These are phyloP conservation scores for Etheostoma nigrum DNA, from an alignment of 2,797 vertebrate genomes.

Conservation along the genomic window DNA sequence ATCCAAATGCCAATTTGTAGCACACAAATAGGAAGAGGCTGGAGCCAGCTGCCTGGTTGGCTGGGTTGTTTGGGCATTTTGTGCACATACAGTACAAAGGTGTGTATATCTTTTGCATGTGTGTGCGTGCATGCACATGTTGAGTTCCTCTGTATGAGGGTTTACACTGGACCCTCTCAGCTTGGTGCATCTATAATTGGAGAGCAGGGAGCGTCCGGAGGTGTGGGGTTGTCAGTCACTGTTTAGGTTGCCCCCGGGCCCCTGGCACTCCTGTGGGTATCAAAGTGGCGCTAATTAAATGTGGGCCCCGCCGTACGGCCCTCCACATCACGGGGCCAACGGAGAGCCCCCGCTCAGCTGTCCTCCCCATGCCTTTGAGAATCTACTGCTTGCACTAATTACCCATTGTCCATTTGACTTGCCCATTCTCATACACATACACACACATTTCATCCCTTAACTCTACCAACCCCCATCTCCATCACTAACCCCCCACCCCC, in stretches of 20 bases:
- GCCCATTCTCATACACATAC: conserved; percentile 85
- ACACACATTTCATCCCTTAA: conserved; percentile 67
- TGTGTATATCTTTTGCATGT: conserved; percentile 51
- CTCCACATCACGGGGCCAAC: conserved; percentile 92
- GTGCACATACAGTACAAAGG: conserved; percentile 65
- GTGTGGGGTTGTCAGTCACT: conserved; percentile 98
- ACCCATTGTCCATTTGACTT: conserved; percentile 99
- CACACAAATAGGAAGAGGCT: conserved; percentile 89
- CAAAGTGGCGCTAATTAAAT: conserved; percentile 99
- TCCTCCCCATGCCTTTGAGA: conserved; percentile 97
- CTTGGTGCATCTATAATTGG: conserved; percentile 97
- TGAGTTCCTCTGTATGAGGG: conserved; percentile 50
- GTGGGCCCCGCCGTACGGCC: conserved; percentile 93
- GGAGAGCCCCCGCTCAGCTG: conserved; percentile 84
- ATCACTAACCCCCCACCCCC: conserved; percentile 43
- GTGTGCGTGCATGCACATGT: conserved; percentile 12
- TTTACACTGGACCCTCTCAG: conserved; percentile 81
- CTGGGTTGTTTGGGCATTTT: conserved; percentile 84
- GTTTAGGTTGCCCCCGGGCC: conserved; percentile 99
- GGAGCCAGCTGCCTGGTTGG: conserved; percentile 78
- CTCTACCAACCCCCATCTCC: conserved; percentile 60
- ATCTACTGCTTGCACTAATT: conserved; percentile 97
- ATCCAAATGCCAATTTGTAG: conserved; percentile 99
- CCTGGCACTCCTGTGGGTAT: conserved; percentile 99
- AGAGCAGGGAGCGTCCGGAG: conserved; percentile 95